Percentiles rank a stretch among this genome's conserved stretches.
These are phyloP conservation scores for Sarcophaga peregrina DNA, from an alignment of 1,140 invertebrate species.

Conservation along the genomic window DNA sequence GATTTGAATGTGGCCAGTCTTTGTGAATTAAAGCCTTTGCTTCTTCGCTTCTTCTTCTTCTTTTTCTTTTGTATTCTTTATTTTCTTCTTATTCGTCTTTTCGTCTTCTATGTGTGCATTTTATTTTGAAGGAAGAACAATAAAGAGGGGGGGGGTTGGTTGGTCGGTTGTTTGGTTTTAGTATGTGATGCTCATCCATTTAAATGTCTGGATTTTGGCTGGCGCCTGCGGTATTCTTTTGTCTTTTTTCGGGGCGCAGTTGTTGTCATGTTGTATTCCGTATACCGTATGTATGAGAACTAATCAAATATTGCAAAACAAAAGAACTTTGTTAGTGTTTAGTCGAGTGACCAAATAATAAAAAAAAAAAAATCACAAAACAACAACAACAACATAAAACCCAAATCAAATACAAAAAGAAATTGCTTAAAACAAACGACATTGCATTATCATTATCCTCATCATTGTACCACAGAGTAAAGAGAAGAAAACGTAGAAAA, in stretches of 20 bases:
- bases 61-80: constrained; percentile 37
- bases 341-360: constrained; percentile 51
- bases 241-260: constrained; percentile 48
- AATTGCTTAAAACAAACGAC: constrained; percentile 20
- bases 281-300: constrained; percentile 57
- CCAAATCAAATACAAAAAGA: not conserved
- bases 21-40: not conserved
- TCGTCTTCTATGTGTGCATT: constrained; percentile 32
- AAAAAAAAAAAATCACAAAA: constrained; percentile 43
- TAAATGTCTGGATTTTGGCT: constrained; percentile 48
- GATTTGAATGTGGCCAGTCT: constrained; percentile 60
- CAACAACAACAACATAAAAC: constrained; percentile 3
- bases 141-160: too few relatives aligned
- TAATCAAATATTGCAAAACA: constrained; percentile 65
- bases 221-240: constrained; percentile 66
- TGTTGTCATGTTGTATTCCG: constrained; percentile 36
- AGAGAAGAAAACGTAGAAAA: not conserved
- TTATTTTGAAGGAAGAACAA: not conserved
- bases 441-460: not conserved
- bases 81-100: constrained; percentile 48
- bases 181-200: constrained; percentile 42
- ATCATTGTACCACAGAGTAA: not conserved
- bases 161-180: too few relatives aligned
- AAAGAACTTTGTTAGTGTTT: constrained; percentile 53
- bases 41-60: not conserved